These are phyloP conservation scores for Anthopleura xanthogrammica DNA, from an alignment of 92 coral and sea anemone species.

Conservation along the genomic window DNA sequence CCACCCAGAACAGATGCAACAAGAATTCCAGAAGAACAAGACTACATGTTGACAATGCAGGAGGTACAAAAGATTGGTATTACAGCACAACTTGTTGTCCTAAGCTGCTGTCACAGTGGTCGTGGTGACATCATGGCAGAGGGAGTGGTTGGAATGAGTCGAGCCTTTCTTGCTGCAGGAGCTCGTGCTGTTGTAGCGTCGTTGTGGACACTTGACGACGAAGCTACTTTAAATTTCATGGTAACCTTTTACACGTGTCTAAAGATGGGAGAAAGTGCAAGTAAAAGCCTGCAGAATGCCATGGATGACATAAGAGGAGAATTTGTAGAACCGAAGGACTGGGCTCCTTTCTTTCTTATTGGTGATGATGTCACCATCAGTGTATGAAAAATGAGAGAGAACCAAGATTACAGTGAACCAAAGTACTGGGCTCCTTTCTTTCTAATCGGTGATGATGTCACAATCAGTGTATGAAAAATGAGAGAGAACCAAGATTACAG, in stretches of 20 bases:
- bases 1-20: too few species aligned
- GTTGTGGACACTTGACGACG: not conserved
- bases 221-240: not conserved
- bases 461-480: too few species aligned
- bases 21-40: too few species aligned
- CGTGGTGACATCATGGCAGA: constrained; percentile 19
- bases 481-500: too few species aligned
- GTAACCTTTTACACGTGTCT: not conserved
- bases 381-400: too few species aligned
- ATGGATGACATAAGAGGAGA: not conserved
- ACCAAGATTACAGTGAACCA: too few species aligned
- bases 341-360: not conserved
- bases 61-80: constrained; percentile 10
- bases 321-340: not conserved
- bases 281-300: not conserved
- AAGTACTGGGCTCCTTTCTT: too few species aligned
- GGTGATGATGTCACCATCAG: constrained; percentile 1
- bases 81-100: constrained; percentile 16
- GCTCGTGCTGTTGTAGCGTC: constrained; percentile 24
- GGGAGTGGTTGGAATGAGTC: constrained; percentile 32
- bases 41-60: too few species aligned
- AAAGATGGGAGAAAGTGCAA: not conserved
- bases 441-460: too few species aligned
- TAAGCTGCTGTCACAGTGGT: constrained; percentile 15
- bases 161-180: constrained; percentile 35